phyloP scores from a whole-genome alignment of 2,113 vertebrate species.

The Crocuta crocuta region DNA sequence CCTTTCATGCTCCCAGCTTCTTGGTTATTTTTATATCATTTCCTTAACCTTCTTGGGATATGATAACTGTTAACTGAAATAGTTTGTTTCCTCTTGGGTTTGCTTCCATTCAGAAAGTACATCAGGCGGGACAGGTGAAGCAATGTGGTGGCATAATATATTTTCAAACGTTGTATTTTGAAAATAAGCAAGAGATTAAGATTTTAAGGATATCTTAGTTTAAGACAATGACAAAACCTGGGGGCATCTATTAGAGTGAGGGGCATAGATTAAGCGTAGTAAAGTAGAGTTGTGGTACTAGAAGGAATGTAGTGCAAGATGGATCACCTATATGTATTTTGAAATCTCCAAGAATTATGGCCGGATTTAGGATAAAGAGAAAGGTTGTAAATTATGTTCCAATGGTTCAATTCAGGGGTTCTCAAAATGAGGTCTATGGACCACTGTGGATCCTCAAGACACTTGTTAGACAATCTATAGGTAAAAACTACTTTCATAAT shows the following conservation, averaged over 20 bases:
- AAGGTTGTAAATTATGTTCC: neutral
- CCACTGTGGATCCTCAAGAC: neutral
- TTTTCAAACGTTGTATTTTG: neutral
- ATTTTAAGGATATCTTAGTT: neutral
- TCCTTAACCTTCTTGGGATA: neutral
- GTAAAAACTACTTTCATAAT: neutral
- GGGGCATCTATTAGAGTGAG: neutral
- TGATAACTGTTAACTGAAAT: neutral
- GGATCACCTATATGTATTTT: neutral
- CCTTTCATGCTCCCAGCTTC: neutral
- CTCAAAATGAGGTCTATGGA: neutral
- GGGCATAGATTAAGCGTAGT: neutral
- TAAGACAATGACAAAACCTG: neutral
- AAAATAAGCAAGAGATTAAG: neutral
- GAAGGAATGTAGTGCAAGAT: neutral
- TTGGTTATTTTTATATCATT: conserved; percentile 12
- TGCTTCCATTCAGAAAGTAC: neutral
- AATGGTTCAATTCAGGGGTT: neutral
- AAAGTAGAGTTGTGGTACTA: neutral
- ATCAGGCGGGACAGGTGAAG: neutral
- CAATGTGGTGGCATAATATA: neutral
- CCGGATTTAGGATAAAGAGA: neutral
- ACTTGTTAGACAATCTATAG: neutral
- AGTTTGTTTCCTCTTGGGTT: neutral
- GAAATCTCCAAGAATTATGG: neutral